Evolutionary conservation across 2,113 vertebrate genomes (phyloP).

Genomic region (Morone saxatilis): DNA sequence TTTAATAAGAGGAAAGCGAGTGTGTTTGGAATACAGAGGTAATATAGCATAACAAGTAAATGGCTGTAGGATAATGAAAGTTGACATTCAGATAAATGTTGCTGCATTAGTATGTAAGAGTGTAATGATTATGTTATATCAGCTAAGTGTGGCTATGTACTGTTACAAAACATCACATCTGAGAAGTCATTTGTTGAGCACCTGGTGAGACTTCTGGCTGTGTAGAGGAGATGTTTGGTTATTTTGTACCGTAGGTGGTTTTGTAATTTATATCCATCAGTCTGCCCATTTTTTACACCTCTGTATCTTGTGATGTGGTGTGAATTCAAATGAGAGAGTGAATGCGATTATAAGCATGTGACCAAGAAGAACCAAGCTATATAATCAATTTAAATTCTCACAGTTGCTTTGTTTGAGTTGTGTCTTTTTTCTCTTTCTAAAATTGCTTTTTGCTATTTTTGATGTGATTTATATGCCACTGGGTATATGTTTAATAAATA

Average conservation of each 20-base stretch:
- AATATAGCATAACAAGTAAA: conserved; percentile 24
- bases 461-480: no score
- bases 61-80: conserved; percentile 22
- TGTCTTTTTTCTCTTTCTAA: background rate
- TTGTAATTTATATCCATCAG: conserved; percentile 12
- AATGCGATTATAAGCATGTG: conserved; percentile 14
- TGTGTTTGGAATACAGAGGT: conserved; percentile 35
- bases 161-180: no score
- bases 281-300: conserved; percentile 20
- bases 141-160: conserved; percentile 1
- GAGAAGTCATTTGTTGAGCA: no score
- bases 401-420: background rate
- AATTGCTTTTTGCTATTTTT: background rate
- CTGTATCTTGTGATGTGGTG: background rate
- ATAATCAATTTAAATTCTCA: conserved; percentile 12
- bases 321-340: conserved; percentile 33
- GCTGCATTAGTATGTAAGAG: conserved; percentile 19
- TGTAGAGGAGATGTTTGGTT: background rate
- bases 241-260: background rate
- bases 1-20: conserved; percentile 26
- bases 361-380: background rate
- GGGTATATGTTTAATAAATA: no score
- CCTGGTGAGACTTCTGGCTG: background rate
- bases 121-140: conserved; percentile 32
- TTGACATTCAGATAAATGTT: conserved; percentile 56